Evolutionary conservation across 2,797 vertebrate species (phyloP).

Genomic region (Anguilla pacifica): DNA sequence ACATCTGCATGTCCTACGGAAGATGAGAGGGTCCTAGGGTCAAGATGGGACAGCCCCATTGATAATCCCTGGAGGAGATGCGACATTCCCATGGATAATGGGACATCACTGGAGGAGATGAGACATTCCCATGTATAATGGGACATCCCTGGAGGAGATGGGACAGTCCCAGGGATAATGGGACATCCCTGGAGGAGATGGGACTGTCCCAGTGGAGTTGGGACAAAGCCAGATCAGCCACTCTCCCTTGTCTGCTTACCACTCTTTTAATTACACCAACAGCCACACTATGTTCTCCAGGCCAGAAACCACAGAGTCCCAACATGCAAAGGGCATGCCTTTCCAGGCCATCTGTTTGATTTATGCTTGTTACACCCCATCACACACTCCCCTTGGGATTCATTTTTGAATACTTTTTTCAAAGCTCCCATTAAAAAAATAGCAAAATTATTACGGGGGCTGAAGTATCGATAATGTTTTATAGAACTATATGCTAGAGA

Average conservation of each 20-base stretch:
- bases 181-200: not conserved
- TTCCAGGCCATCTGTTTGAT: not conserved
- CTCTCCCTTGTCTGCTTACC: not conserved
- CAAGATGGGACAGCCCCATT: too few species aligned
- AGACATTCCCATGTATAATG: too few species aligned
- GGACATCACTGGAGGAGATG: too few species aligned
- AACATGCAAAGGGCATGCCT: not conserved
- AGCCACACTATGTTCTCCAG: not conserved
- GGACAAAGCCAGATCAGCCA: not conserved
- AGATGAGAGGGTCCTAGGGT: too few species aligned
- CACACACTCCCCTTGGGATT: not conserved
- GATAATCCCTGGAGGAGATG: too few species aligned
- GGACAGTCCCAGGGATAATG: too few species aligned
- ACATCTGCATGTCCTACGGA: slow-evolving; percentile 4
- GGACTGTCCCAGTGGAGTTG: not conserved
- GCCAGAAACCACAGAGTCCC: not conserved
- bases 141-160: not conserved
- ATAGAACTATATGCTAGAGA: not conserved
- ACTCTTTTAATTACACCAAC: not conserved
- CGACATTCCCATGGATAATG: too few species aligned
- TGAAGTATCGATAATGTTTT: not conserved
- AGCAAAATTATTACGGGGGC: too few species aligned
- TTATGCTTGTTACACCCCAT: not conserved
- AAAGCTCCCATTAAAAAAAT: not conserved
- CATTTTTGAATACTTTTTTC: slow-evolving; percentile 7